These are phyloP conservation scores for Platyscapa corneri DNA, from an alignment of 1,140 invertebrate species.

Conservation along the genomic window DNA sequence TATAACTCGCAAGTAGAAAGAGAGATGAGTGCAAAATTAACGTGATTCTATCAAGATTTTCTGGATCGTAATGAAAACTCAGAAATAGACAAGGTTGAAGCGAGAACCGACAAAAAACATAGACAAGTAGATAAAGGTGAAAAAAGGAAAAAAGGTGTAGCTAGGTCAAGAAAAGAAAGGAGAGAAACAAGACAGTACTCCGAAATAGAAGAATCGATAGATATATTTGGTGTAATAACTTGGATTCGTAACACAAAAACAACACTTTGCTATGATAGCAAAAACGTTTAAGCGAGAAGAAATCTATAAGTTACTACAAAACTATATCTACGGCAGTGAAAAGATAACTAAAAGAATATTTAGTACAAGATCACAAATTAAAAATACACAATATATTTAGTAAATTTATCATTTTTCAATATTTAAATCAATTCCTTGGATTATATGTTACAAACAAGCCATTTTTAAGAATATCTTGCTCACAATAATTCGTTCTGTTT, in stretches of 20 bases:
- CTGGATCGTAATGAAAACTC: neutral
- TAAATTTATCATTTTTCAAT: too few species aligned
- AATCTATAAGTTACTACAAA: neutral
- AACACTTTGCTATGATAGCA: neutral
- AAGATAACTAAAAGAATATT: too few species aligned
- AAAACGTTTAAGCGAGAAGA: neutral
- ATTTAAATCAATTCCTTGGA: too few species aligned
- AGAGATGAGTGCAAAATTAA: conserved; percentile 8
- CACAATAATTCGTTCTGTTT: too few species aligned
- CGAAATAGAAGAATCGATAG: neutral
- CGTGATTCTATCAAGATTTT: neutral
- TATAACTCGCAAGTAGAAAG: conserved; percentile 14
- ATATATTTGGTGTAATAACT: neutral
- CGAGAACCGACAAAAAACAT: neutral
- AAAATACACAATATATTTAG: too few species aligned
- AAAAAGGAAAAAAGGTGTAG: neutral
- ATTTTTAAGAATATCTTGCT: too few species aligned
- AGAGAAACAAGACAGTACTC: neutral
- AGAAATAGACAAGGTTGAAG: neutral
- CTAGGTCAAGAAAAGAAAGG: conserved; percentile 13
- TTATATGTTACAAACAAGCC: too few species aligned
- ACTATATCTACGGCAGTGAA: too few species aligned
- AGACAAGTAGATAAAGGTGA: too few species aligned
- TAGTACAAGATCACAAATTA: too few species aligned
- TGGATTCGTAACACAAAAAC: neutral